A percentile compares a stretch with the other conserved stretches of the same genome.
Evolutionary conservation across 2,797 vertebrate species (phyloP).

Genomic region (Enteromius afrohamiltoni): DNA sequence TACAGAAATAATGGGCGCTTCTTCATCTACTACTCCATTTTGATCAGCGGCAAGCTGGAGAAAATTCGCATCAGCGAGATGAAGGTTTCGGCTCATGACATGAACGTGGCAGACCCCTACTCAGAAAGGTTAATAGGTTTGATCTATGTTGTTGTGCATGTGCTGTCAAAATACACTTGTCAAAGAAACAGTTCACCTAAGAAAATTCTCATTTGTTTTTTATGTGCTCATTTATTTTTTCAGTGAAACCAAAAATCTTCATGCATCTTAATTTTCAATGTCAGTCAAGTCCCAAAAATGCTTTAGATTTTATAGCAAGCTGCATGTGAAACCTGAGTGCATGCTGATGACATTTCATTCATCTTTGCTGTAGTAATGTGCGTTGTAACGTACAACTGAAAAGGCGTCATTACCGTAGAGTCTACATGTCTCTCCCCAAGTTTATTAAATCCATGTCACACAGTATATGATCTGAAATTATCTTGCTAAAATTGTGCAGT

Average conservation of each 20-base stretch:
- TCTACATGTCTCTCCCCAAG: neutral
- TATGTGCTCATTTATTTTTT: neutral
- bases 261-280: neutral
- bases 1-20: conserved; percentile 82
- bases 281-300: neutral
- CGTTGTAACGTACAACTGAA: neutral
- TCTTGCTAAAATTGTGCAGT: neutral
- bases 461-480: neutral
- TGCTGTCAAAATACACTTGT: neutral
- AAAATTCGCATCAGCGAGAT: conserved; percentile 85
- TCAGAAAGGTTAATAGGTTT: conserved; percentile 80
- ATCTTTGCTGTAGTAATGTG: neutral
- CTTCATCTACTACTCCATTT: conserved; percentile 84
- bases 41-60: conserved; percentile 73
- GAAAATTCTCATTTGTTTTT: neutral
- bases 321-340: neutral
- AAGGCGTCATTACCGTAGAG: neutral
- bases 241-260: neutral
- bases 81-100: conserved; percentile 77
- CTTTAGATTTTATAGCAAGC: neutral
- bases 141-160: neutral
- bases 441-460: neutral
- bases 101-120: conserved; percentile 79
- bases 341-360: neutral
- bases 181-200: neutral